These are phyloP conservation scores for Atherinosoma microstoma DNA, from an alignment of 2,797 vertebrate species.

Conservation along the genomic window DNA sequence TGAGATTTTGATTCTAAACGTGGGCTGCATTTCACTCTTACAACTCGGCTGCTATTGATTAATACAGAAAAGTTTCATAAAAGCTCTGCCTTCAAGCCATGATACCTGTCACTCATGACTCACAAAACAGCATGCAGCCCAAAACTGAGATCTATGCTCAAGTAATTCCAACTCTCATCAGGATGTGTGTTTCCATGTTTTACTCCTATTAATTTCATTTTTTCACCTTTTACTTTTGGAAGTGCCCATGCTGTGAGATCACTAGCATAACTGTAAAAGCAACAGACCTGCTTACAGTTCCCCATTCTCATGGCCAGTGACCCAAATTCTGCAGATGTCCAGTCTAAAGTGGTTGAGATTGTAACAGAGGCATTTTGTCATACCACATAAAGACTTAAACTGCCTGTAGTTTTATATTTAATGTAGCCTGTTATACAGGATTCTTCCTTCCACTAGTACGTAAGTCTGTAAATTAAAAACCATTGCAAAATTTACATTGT, in stretches of 20 bases:
- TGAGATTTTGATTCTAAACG: no score
- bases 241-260: not conserved
- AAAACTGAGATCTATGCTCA: not conserved
- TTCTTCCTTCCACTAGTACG: no score
- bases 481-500: not conserved
- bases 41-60: not conserved
- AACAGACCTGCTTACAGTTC: not conserved
- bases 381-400: not conserved
- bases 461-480: no score
- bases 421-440: not conserved
- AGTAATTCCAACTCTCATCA: not conserved
- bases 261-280: not conserved
- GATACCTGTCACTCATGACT: not conserved
- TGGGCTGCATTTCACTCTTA: not conserved
- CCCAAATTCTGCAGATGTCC: not conserved
- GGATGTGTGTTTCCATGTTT: not conserved
- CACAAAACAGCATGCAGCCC: not conserved
- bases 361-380: not conserved
- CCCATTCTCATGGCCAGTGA: not conserved
- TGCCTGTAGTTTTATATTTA: not conserved
- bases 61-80: not conserved
- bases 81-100: not conserved
- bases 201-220: not conserved
- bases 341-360: not conserved
- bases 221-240: not conserved